Evolutionary conservation across 1,140 invertebrate species (phyloP).

Genomic region (Oreohelix idahoensis): DNA sequence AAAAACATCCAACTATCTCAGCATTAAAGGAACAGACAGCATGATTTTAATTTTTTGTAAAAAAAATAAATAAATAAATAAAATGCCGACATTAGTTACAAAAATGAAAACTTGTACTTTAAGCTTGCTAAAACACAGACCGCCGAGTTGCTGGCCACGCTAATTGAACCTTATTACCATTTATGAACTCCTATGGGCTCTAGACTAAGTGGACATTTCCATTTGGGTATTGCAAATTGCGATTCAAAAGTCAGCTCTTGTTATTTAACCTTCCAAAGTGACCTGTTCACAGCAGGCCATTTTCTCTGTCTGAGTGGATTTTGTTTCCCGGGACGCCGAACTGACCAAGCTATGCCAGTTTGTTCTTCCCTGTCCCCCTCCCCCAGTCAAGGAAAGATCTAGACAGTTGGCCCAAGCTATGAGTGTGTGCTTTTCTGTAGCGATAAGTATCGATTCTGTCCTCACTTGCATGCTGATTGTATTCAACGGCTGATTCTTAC

Average conservation of each 20-base stretch:
- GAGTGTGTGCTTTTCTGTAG: not conserved
- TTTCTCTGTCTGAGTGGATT: not conserved
- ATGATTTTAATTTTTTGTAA: no score
- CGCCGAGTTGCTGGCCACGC: no score
- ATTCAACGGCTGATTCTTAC: not conserved
- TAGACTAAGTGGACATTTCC: not conserved
- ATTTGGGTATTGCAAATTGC: not conserved
- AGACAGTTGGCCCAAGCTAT: not conserved
- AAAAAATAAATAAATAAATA: no score
- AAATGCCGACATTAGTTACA: no score
- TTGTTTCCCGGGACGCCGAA: not conserved
- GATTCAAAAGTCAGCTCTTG: not conserved
- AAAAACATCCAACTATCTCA: no score
- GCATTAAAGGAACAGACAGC: no score
- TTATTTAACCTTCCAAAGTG: not conserved
- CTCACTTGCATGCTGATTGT: constrained; percentile 5
- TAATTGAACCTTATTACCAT: no score
- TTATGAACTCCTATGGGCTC: not conserved
- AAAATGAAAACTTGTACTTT: no score
- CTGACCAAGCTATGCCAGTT: not conserved
- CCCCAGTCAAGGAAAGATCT: not conserved
- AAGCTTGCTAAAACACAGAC: no score
- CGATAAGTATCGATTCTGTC: constrained; percentile 1
- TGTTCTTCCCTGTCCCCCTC: not conserved
- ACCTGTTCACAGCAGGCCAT: not conserved